Evolutionary conservation across 2,797 vertebrate genomes (phyloP).

Genomic region (Lerista edwardsae): DNA sequence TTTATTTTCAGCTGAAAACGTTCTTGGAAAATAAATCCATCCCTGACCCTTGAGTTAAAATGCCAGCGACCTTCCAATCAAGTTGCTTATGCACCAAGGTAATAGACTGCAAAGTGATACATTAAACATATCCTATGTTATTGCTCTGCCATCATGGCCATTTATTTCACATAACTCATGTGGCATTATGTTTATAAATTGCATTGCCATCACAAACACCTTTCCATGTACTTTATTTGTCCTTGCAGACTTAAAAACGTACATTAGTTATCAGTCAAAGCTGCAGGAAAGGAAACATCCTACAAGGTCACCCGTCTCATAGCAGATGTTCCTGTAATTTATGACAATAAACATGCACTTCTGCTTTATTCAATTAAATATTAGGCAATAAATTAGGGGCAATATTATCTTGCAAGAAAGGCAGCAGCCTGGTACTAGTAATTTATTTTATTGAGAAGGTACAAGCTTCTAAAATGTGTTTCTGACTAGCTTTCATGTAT

Average conservation of each 20-base stretch:
- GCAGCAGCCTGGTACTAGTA: conserved; percentile 39
- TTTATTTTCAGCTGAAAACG: background rate
- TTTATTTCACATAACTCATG: conserved; percentile 29
- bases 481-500: conserved; percentile 15
- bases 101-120: conserved; percentile 33
- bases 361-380: conserved; percentile 44
- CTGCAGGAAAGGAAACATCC: conserved; percentile 38
- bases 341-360: conserved; percentile 33
- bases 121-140: conserved; percentile 47
- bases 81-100: conserved; percentile 25
- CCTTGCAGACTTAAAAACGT: conserved; percentile 52
- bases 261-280: conserved; percentile 44
- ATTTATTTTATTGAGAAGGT: conserved; percentile 37
- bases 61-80: conserved; percentile 49
- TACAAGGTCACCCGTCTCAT: conserved; percentile 52
- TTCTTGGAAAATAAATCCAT: background rate
- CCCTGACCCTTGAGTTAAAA: conserved; percentile 14
- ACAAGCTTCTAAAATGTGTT: background rate
- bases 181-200: conserved; percentile 61
- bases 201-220: conserved; percentile 40
- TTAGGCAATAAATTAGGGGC: conserved; percentile 53
- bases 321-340: conserved; percentile 60
- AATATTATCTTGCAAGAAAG: conserved; percentile 35
- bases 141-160: background rate
- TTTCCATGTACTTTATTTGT: conserved; percentile 43